These are phyloP conservation scores for Melanotaenia trifasciata DNA, from an alignment of 2,797 vertebrate species.

Conservation along the genomic window DNA sequence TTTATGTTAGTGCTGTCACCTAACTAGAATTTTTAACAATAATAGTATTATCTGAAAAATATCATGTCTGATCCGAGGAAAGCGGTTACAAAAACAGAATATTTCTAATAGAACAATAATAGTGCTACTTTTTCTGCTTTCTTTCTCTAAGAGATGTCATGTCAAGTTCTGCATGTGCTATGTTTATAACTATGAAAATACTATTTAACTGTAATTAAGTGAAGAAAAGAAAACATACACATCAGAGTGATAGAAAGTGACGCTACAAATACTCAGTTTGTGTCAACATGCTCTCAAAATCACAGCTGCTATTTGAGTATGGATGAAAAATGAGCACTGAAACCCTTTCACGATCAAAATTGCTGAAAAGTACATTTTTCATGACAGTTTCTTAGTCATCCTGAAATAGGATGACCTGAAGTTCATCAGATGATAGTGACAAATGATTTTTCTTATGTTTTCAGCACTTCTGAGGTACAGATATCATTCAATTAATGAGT, in stretches of 20 bases:
- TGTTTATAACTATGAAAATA: not conserved
- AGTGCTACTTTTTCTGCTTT: not conserved
- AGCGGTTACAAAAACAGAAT: not conserved
- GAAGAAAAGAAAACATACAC: not conserved
- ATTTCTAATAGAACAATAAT: not conserved
- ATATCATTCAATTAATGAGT: slow-evolving; percentile 32
- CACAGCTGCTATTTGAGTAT: not conserved
- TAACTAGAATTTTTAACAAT: not conserved
- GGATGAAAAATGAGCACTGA: not conserved
- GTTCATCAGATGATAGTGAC: not conserved
- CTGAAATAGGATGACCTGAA: not conserved
- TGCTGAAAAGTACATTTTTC: not conserved
- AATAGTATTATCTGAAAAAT: not conserved
- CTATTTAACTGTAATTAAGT: not conserved
- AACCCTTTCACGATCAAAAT: not conserved
- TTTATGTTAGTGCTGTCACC: not conserved
- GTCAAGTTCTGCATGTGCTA: not conserved
- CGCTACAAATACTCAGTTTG: not conserved
- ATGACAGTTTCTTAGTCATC: not conserved
- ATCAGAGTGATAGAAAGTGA: not conserved
- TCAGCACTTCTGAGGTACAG: slow-evolving; percentile 14
- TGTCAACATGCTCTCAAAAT: not conserved
- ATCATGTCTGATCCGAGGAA: not conserved
- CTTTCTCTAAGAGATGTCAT: no score
- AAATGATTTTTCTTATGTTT: not conserved